Evolutionary conservation across 2,797 vertebrate species (phyloP).

Genomic region (Melopsittacus undulatus): DNA sequence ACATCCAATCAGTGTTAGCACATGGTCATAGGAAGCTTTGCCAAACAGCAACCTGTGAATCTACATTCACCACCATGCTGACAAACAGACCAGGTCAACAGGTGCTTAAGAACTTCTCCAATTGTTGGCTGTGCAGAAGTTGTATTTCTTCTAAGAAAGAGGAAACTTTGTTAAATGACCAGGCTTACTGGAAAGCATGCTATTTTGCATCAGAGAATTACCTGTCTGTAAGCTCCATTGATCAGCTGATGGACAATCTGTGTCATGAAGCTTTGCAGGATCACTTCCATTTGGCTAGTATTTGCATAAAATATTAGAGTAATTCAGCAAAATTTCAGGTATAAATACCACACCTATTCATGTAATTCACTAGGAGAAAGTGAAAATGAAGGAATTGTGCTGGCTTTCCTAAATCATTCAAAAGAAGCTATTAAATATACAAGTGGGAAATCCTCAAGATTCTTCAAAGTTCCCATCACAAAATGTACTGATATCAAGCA

Average conservation of each 20-base stretch:
- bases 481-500: neutral
- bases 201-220: neutral
- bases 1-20: slow-evolving; percentile 72
- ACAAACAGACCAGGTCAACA: slow-evolving; percentile 72
- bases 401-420: neutral
- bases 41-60: slow-evolving; percentile 61
- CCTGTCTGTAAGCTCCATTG: neutral
- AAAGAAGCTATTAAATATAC: neutral
- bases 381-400: neutral
- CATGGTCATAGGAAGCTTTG: slow-evolving; percentile 67
- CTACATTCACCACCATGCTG: slow-evolving; percentile 67
- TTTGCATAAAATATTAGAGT: slow-evolving; percentile 8
- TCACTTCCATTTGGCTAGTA: neutral
- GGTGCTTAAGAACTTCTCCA: slow-evolving; percentile 17
- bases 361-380: slow-evolving; percentile 4
- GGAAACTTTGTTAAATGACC: slow-evolving; percentile 11
- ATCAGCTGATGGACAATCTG: neutral
- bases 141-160: slow-evolving; percentile 3
- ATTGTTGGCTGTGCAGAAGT: neutral
- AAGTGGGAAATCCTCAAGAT: neutral
- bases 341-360: slow-evolving; percentile 46
- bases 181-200: neutral
- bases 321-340: slow-evolving; percentile 35
- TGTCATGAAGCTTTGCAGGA: slow-evolving; percentile 19
- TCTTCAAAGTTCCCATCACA: neutral